Base-by-base conservation (phyloP, 1,140 invertebrate genomes). In the Camponotus floridanus region DNA sequence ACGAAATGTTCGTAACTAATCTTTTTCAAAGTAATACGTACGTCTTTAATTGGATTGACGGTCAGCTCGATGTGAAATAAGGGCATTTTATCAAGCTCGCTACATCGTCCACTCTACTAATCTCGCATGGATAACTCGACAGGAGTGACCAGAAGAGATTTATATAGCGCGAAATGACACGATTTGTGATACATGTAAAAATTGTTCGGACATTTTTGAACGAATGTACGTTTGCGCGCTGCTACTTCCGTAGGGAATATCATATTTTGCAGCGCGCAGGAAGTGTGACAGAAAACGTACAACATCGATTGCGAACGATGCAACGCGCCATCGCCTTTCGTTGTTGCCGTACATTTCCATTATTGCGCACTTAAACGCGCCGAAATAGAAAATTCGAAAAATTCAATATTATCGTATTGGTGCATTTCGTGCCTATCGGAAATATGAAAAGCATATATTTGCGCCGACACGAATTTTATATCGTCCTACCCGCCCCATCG, bases 371-470 rank as follows among this genome's bases (percentile, higher is more conserved):
- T 83, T 83, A 83, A 83, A 83, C 79, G 79, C 61, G 79, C 79
- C 79, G 68, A 83, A 83, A 83, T 68, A 83, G 79, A 83, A 83
- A 83, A 83, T 83, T 83, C 68, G 79, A 83, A 83, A 83, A 83
- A 83, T 83, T 83, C 79, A 74, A 83, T 83, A 83, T 83, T 83
- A 83, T 83, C 55, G 68, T 83, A 83, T 83, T 83, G 79, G 68
- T 83, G 55, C 68, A 83, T 83, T 83, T 74, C 31, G 68, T 83
- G 79, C 79, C 68, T 74, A 83, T 83, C 79, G 79, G 68, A 83
- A 83, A 83, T 83, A 83, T 83, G 79, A 74, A 74, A 83, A 83
- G 68, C 79, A 83, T 83, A 83, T 67, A 83, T 83, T 68, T 74
- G 13, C 13, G 68, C 55, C 79, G 68, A 74, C 79, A 83, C 79